Conservation (phyloP, 2,888 invertebrate genomes). For the Cremastinae sp. region DNA sequence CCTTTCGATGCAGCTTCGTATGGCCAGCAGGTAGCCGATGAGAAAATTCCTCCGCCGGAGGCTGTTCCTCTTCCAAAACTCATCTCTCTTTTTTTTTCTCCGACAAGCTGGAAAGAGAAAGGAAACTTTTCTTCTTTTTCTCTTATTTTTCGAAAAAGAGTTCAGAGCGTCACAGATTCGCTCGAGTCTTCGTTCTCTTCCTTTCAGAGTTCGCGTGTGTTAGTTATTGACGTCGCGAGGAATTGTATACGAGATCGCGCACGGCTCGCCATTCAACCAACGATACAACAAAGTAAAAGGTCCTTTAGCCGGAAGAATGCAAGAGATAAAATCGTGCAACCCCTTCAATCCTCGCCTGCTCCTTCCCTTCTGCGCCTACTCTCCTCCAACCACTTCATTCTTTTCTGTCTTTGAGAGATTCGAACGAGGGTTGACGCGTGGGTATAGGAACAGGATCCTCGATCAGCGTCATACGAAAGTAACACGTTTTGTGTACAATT, state of each 20-base stretch:
- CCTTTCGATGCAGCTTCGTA: conserved; percentile 27
- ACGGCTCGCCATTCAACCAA: conserved; percentile 38
- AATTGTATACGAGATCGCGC: conserved; percentile 41
- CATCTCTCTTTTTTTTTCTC: conserved; percentile 14
- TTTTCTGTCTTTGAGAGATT: conserved; percentile 41
- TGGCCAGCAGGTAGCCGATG: conserved; percentile 51
- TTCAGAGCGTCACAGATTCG: conserved; percentile 42
- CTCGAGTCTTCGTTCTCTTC: conserved; percentile 13
- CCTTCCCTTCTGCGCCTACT: conserved; percentile 1
- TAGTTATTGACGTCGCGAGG: conserved; percentile 40
- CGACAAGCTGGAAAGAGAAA: conserved; percentile 27
- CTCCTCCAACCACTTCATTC: conserved; percentile 1
- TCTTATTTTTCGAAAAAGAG: conserved; percentile 27
- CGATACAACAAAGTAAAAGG: conserved; percentile 56
- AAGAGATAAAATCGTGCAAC: conserved; percentile 68
- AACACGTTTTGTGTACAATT: conserved; percentile 15
- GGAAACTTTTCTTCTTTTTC: conserved; percentile 30
- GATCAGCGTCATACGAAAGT: conserved; percentile 11
- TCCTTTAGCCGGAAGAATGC: conserved; percentile 69
- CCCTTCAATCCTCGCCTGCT: conserved; percentile 44
- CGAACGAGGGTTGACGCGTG: conserved; percentile 51
- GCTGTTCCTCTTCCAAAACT: conserved; percentile 18
- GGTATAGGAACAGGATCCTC: conserved; percentile 1
- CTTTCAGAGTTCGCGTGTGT: background rate
- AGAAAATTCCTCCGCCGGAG: conserved; percentile 36